Evolutionary conservation across 2,888 invertebrate species (phyloP).

Genomic region (Zygaena filipendulae): DNA sequence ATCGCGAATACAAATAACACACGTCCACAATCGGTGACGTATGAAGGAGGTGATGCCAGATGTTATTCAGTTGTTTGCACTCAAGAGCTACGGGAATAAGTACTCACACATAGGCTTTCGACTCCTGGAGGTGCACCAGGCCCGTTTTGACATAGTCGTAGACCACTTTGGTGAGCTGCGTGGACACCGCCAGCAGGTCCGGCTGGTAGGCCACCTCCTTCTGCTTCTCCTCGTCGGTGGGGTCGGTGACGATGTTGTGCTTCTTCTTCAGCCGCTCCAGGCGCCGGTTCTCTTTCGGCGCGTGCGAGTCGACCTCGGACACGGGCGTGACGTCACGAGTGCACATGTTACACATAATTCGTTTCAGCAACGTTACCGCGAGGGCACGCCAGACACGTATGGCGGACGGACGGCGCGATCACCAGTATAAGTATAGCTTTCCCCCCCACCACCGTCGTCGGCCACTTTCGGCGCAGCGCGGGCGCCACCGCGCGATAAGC

Average conservation of each 20-base stretch:
- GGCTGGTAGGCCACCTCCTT: slow-evolving; percentile 51
- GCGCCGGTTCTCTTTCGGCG: slow-evolving; percentile 23
- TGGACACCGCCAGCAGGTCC: slow-evolving; percentile 58
- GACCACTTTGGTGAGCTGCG: slow-evolving; percentile 48
- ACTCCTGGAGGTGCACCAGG: slow-evolving; percentile 42
- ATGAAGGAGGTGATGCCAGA: too few species aligned
- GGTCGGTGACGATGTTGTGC: slow-evolving; percentile 52
- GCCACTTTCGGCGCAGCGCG: too few species aligned
- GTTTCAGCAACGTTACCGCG: too few species aligned
- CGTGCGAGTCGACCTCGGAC: slow-evolving; percentile 23
- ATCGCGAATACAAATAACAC: too few species aligned
- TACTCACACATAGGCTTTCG: slow-evolving; percentile 63
- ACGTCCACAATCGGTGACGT: too few species aligned
- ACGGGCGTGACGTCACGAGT: slow-evolving; percentile 32
- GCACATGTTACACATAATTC: slow-evolving; percentile 56
- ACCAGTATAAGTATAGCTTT: slow-evolving; percentile 52
- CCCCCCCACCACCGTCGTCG: slow-evolving; percentile 36
- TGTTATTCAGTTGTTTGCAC: too few species aligned
- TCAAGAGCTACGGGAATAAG: too few species aligned
- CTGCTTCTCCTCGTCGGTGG: slow-evolving; percentile 36
- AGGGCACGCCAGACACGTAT: too few species aligned
- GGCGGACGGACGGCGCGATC: slow-evolving; percentile 23
- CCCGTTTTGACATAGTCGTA: slow-evolving; percentile 42
- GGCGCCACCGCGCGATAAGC: slow-evolving; percentile 17
- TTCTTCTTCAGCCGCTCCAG: slow-evolving; percentile 53